A percentile compares a stretch with the other conserved stretches of the same genome.
These are phyloP conservation scores for Drepana arcuata DNA, from an alignment of 1,140 invertebrate genomes.

Conservation along the genomic window DNA sequence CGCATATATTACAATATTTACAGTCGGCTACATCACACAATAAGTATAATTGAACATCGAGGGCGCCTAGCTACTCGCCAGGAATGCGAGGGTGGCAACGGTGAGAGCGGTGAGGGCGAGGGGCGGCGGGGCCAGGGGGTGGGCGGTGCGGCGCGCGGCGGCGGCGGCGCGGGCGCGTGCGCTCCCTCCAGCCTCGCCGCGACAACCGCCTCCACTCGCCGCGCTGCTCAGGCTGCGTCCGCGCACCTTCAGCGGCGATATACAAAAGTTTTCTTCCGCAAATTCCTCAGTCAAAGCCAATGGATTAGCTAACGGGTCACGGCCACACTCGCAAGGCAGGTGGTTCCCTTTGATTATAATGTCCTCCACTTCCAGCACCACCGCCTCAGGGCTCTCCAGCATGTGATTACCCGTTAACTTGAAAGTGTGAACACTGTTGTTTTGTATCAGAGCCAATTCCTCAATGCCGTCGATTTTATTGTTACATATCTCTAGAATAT, in stretches of 20 bases:
- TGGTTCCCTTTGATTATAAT: constrained; percentile 82
- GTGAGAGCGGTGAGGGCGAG: constrained; percentile 25
- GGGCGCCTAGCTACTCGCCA: constrained; percentile 49
- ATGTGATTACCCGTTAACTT: constrained; percentile 87
- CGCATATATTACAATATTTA: constrained; percentile 67
- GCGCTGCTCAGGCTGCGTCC: constrained; percentile 80
- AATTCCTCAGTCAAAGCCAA: constrained; percentile 81
- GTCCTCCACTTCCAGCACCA: constrained; percentile 78
- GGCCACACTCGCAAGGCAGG: constrained; percentile 88
- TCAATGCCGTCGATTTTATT: constrained; percentile 88
- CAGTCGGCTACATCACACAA: constrained; percentile 46
- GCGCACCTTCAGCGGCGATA: constrained; percentile 86
- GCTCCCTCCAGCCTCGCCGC: constrained; percentile 49
- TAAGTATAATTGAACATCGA: constrained; percentile 50
- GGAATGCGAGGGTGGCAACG: constrained; percentile 41
- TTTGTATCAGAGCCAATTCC: constrained; percentile 77
- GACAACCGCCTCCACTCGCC: constrained; percentile 75
- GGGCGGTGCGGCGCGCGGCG: constrained; percentile 24
- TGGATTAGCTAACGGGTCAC: constrained; percentile 81
- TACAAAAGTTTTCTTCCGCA: constrained; percentile 84
- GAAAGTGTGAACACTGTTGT: constrained; percentile 78
- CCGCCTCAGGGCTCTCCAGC: constrained; percentile 77
- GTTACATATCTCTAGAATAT: constrained; percentile 81
- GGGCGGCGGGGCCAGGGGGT: constrained; percentile 22
- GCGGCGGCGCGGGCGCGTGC: constrained; percentile 49